Evolutionary conservation across 2,113 vertebrate species (phyloP).

Genomic region (Myanophis thanlyinensis): DNA sequence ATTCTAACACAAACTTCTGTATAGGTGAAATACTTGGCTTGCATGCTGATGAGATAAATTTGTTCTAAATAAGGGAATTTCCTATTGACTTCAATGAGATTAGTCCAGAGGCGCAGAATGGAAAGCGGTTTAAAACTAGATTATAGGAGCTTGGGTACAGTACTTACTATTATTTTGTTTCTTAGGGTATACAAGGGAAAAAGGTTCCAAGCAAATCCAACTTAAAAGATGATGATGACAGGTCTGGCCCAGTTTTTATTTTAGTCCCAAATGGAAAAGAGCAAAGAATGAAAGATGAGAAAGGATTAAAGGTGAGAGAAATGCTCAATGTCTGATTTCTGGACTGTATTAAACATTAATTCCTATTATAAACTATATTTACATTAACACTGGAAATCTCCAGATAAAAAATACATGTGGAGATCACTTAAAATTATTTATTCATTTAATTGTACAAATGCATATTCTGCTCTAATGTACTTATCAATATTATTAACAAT

Average conservation of each 20-base stretch:
- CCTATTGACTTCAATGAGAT: not conserved
- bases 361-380: not conserved
- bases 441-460: not conserved
- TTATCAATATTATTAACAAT: not conserved
- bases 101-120: not conserved
- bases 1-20: slow-evolving; percentile 44
- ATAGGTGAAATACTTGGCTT: slow-evolving; percentile 11
- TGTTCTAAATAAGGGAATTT: not conserved
- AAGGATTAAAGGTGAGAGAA: slow-evolving; percentile 85
- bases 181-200: slow-evolving; percentile 82
- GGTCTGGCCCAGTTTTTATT: slow-evolving; percentile 89
- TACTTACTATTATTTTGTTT: slow-evolving; percentile 1
- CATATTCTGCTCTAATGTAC: not conserved
- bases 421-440: not conserved
- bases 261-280: slow-evolving; percentile 91
- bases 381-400: not conserved
- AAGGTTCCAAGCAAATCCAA: slow-evolving; percentile 83
- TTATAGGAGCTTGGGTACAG: not conserved
- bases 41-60: slow-evolving; percentile 50
- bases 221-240: slow-evolving; percentile 92
- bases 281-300: slow-evolving; percentile 95
- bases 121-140: not conserved
- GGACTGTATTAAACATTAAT: accelerated
- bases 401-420: not conserved
- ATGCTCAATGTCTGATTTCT: not conserved